A percentile compares a stretch with the other conserved stretches of the same genome.
Conservation (phyloP, 2,888 invertebrate species). For the Zaprionus bogoriensis region DNA sequence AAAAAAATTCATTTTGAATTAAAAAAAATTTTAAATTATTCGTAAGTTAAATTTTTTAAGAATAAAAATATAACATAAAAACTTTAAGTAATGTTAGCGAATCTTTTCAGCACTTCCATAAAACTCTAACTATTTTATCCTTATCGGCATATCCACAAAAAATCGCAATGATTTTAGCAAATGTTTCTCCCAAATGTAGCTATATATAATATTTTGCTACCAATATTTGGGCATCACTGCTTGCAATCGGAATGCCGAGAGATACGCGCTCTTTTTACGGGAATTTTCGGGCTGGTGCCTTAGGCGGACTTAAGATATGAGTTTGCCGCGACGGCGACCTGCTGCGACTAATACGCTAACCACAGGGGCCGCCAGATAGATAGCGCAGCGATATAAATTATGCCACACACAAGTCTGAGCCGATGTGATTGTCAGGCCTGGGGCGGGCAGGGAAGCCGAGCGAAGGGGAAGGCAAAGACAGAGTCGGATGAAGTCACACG, state of each 20-base stretch:
- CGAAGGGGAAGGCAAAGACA: slow-evolving; percentile 46
- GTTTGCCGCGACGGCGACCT: slow-evolving; percentile 20
- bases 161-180: no score
- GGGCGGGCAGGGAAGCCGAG: background rate
- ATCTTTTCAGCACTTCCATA: no score
- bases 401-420: slow-evolving; percentile 35
- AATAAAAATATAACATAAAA: no score
- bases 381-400: slow-evolving; percentile 59
- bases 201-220: no score
- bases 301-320: slow-evolving; percentile 46
- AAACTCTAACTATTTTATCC: no score
- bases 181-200: no score
- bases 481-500: slow-evolving; percentile 71
- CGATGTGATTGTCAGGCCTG: slow-evolving; percentile 35
- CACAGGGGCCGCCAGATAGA: slow-evolving; percentile 29
- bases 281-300: slow-evolving; percentile 22
- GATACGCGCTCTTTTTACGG: background rate
- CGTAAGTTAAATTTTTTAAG: no score
- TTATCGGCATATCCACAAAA: no score
- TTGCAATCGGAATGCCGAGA: background rate
- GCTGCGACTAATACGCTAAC: slow-evolving; percentile 46
- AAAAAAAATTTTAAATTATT: no score
- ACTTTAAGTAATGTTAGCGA: no score
- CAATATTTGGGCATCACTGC: no score
- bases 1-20: no score